These are phyloP conservation scores for Channa argus DNA, from an alignment of 2,113 vertebrate genomes.

Conservation along the genomic window DNA sequence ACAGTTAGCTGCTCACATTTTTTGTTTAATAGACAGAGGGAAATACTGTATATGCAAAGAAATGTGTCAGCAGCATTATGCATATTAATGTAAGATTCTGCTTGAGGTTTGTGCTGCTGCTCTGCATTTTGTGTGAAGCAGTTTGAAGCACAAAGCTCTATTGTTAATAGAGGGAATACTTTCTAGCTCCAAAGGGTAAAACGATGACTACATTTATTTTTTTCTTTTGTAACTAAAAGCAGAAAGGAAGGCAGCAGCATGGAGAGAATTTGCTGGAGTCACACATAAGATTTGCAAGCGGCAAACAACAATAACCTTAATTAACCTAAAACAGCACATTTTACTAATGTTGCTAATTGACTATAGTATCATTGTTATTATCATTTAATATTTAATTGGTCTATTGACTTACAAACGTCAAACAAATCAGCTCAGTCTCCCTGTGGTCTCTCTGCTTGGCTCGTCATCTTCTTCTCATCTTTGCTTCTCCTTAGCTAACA, in stretches of 20 bases:
- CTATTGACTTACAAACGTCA: constrained; percentile 29
- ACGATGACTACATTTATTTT: constrained; percentile 11
- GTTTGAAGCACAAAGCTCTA: constrained; percentile 19
- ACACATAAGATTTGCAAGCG: background rate
- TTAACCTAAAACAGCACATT: background rate
- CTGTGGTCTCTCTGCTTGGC: constrained; percentile 29
- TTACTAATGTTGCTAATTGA: background rate
- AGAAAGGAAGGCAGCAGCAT: background rate
- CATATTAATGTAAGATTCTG: constrained; percentile 40
- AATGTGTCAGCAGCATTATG: constrained; percentile 24
- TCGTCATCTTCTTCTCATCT: constrained; percentile 66
- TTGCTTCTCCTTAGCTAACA: constrained; percentile 62
- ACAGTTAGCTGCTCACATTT: constrained; percentile 48
- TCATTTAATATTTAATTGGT: constrained; percentile 33
- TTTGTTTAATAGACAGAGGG: constrained; percentile 42
- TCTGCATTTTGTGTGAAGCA: constrained; percentile 18
- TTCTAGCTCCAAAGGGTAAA: constrained; percentile 31
- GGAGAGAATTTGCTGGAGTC: background rate
- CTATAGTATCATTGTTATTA: background rate
- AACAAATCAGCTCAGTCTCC: constrained; percentile 16
- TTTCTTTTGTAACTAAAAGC: constrained; percentile 1
- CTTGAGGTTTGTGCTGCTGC: constrained; percentile 21
- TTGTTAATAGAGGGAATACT: constrained; percentile 27
- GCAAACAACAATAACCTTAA: background rate
- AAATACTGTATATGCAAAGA: constrained; percentile 21